Evolutionary conservation across 1,140 invertebrate genomes (phyloP), one percentile per base, ranked within the genome.

Genomic region (Ceratina calcarata): DNA sequence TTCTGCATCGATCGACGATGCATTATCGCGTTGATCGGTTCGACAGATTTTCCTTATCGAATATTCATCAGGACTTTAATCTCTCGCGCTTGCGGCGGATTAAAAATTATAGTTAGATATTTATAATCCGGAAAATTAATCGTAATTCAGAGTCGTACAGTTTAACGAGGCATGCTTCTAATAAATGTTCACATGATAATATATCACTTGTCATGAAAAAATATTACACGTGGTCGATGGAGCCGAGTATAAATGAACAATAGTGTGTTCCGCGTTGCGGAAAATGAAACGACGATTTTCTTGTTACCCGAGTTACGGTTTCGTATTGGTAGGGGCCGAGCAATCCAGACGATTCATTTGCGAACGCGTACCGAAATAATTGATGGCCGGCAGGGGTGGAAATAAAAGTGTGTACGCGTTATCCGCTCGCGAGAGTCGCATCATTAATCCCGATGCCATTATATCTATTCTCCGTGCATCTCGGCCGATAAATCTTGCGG

Each of bases 401-500:
- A 68, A 80, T 55, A 58, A 66, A 80, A 84, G 61, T 77, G 37
- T 45, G 37, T 45, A 45, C 37, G 20, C 49, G 69, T 80, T 80
- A 80, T 81, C 65, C 62, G 37, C 37, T 45, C 37, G 53, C 64
- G 60, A n/a, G 12, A n/a, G 27, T 61, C 71, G 53, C 58, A 3
- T 60, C 55, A 67, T 79, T 74, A 74, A 79, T 74, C 76, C 68
- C 76, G 68, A 49, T 64, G 76, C 76, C 22, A 67, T 57, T 57
- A 72, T 76, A 76, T 71, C 32, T 61, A 72, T 60, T 60, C 65
- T 24, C 16, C 22, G 22, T 10, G 57, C 45, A 60, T 16, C 12
- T 18, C 53, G 53, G 69, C 55, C 70, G 75, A 80, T 84, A 81
- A 81, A 80, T 79, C 82, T 84, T 60, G 12, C 58, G 37, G 73